Evolutionary conservation across 2,888 invertebrate genomes (phyloP), one percentile per base, ranked within the genome.

Genomic region (Clostera curtula): DNA sequence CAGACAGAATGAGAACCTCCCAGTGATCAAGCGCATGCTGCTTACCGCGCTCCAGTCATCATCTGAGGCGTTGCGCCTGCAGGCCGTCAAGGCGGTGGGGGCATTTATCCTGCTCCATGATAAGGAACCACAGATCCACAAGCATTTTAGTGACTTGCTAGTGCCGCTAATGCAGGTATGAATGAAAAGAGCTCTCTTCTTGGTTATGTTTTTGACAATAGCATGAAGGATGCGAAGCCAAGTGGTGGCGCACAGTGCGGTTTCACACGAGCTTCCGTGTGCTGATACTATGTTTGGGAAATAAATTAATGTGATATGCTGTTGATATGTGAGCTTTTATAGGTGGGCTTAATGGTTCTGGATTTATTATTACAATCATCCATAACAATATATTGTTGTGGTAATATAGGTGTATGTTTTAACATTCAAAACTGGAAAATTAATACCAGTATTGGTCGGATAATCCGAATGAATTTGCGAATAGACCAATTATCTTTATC

Each of bases 11-110:
- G 92, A 95, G 62, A 96, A 97, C 72, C 72, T 98, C 43, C 93
- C 93, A 53, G 87, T 96, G 16, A 98, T 99, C 53, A 97, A 97
- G 66, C 94, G 96, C 71, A 97, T 98, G 97, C 73, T 98, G 50
- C 87, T 91, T 36, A 92, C 94, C 52, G 92, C 94, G 33, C 82
- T 95, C 34, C 86, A 90, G 41, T 90, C 93, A 19, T 83, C 86
- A 45, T 87, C 90, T 41, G 88, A 89, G 36, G 90, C 90, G 49
- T 92, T 95, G 3, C 87, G 91, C 46, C 89, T 90, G 43, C 93
- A 95, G 76, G 93, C 93, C 1, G 93, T 93, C 1, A 88, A 93
- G 51, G 93, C 94, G 4, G 87, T 94, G 7, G 91, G 92, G 11
- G 91, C 94, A 1, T 99, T 98, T 62, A 91, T 98, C 35, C 85